These are phyloP conservation scores for Tylochromis polylepis DNA, from an alignment of 2,113 vertebrate species.

Conservation along the genomic window DNA sequence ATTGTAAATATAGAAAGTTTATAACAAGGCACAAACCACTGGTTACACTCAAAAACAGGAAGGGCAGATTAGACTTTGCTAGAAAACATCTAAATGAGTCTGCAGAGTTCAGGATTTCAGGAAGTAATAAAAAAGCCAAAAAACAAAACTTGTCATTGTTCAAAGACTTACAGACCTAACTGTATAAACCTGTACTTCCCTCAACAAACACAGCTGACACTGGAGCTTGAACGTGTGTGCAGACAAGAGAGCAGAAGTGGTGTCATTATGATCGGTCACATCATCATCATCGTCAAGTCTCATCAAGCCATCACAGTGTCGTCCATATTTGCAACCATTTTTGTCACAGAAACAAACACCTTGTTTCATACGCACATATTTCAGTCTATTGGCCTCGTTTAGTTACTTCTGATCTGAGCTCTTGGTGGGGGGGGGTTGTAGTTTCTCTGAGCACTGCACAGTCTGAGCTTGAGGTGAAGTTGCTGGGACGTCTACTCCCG, in stretches of 20 bases:
- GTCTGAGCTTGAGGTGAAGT: rapidly evolving
- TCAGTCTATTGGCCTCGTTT: background rate
- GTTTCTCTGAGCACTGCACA: background rate
- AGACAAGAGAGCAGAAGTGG: background rate
- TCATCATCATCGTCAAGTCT: too few species aligned
- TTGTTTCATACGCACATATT: background rate
- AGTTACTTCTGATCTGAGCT: background rate
- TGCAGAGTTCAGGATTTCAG: background rate
- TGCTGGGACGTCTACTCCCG: background rate
- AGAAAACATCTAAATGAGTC: background rate
- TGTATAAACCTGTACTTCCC: background rate
- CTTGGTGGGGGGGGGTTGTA: background rate
- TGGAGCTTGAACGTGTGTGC: background rate
- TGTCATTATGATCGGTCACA: too few species aligned
- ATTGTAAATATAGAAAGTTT: rapidly evolving
- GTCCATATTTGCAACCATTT: rapidly evolving
- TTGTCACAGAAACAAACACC: background rate
- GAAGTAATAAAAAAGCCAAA: background rate
- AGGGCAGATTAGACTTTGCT: background rate
- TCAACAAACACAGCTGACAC: background rate
- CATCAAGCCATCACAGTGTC: background rate
- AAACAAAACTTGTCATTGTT: background rate
- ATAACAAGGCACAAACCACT: background rate
- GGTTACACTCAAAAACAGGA: background rate
- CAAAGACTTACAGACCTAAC: background rate